Conservation (phyloP, 2,797 vertebrate genomes). For the Lacerta agilis region DNA sequence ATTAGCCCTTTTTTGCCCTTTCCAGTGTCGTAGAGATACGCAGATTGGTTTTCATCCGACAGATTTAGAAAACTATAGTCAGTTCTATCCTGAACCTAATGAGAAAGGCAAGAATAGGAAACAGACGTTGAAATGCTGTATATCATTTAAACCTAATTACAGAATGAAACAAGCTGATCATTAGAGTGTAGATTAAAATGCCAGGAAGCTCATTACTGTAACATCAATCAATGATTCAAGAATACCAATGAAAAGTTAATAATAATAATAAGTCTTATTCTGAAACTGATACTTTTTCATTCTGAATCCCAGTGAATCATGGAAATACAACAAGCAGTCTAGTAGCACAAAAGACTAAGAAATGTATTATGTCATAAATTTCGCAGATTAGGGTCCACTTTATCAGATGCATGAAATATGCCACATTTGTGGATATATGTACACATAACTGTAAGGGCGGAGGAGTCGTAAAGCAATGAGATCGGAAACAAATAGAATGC, state of each 20-base stretch:
- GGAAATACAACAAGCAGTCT: neutral
- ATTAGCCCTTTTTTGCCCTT: neutral
- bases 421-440: too few relatives aligned
- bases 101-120: neutral
- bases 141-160: constrained; percentile 18
- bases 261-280: neutral
- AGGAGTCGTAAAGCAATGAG: too few relatives aligned
- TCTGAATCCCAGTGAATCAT: neutral
- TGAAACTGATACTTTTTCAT: neutral
- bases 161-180: neutral
- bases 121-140: neutral
- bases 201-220: neutral
- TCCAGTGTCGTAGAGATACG: too few relatives aligned
- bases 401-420: too few relatives aligned
- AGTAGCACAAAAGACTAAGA: neutral
- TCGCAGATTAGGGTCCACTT: too few relatives aligned
- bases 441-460: too few relatives aligned
- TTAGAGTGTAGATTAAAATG: constrained; percentile 15
- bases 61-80: neutral
- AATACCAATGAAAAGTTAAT: neutral
- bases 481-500: too few relatives aligned
- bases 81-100: neutral
- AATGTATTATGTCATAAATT: too few relatives aligned
- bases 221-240: neutral
- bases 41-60: neutral